phyloP scores from a whole-genome alignment of 2,888 invertebrate genomes.

The Agonopterix subpropinquella region DNA sequence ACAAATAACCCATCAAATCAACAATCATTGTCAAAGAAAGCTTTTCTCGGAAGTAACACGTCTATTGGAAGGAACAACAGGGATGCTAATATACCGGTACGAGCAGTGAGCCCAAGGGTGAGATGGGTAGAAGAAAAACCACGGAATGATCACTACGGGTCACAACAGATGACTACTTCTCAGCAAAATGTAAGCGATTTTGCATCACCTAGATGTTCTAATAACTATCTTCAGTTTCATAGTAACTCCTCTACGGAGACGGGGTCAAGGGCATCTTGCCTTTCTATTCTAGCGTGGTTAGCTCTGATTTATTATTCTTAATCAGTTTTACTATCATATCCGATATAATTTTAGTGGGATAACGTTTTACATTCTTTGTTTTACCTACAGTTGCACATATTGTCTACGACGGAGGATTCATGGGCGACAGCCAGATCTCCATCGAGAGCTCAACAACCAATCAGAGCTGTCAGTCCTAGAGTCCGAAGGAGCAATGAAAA shows the following conservation, averaged over 20 bases:
- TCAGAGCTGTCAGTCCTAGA: conserved; percentile 69
- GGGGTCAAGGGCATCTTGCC: too few species aligned
- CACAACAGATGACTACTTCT: conserved; percentile 58
- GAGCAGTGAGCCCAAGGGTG: conserved; percentile 70
- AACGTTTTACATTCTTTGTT: background rate
- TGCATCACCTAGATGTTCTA: background rate
- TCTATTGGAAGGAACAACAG: conserved; percentile 64
- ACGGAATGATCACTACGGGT: conserved; percentile 51
- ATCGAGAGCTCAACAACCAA: conserved; percentile 63
- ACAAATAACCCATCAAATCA: conserved; percentile 61
- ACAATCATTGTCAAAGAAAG: conserved; percentile 65
- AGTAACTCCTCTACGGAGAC: too few species aligned
- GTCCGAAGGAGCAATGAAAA: conserved; percentile 60
- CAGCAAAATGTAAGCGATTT: conserved; percentile 60
- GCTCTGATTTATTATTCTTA: too few species aligned
- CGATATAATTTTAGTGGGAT: background rate
- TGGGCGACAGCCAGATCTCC: conserved; percentile 61
- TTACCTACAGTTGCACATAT: conserved; percentile 41
- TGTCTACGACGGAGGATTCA: conserved; percentile 48
- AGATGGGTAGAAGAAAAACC: conserved; percentile 68
- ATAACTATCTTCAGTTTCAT: too few species aligned
- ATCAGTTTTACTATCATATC: background rate
- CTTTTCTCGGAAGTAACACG: conserved; percentile 69
- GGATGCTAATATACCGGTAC: conserved; percentile 66
- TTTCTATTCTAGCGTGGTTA: too few species aligned